Evolutionary conservation across 2,888 invertebrate species (phyloP), one percentile per base, ranked within the genome.

Genomic region (Phasia obesa): DNA sequence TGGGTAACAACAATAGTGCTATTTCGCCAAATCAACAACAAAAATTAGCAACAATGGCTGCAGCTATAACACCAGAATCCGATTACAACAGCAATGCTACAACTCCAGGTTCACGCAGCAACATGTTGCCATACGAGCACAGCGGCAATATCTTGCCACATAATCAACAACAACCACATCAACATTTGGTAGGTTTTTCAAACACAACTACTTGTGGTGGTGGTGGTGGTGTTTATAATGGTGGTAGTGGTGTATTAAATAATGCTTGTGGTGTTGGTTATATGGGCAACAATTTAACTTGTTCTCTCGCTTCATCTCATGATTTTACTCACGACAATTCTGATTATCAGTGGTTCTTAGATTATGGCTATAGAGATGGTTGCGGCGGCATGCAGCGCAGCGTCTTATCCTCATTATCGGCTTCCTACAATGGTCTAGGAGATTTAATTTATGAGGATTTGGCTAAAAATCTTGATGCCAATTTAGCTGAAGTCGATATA

Each of bases 401-500:
- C 90, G 95, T 97, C 79, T 92, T 97, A 84, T 95, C 95, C 84
- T 96, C 96, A 69, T 93, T 96, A 87, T 96, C 96, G 76, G 95
- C 95, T 87, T 95, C 96, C 4, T 96, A 96, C 90, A 95, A 95
- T 89, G 95, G 95, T 78, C 92, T 94, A 90, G 93, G 93, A 86
- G 94, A 94, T 87, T 91, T 94, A 84, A 93, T 93, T 53, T 95
- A 96, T 88, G 97, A 97, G 91, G 96, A 96, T 89, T 92, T 97
- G 88, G 95, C 97, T 47, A 94, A 96, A 90, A 97, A 97, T 91
- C 93, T 97, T 92, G 97, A 98, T 92, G 97, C 97, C 84, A 97
- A 97, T 92, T 93, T 98, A 88, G 98, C 98, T 51, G 97, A 98
- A 92, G 97, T 97, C 76, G 98, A 98, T 92, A 98, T 98, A 96